Conservation (phyloP, 2,113 vertebrate species). For the Progne subis region DNA sequence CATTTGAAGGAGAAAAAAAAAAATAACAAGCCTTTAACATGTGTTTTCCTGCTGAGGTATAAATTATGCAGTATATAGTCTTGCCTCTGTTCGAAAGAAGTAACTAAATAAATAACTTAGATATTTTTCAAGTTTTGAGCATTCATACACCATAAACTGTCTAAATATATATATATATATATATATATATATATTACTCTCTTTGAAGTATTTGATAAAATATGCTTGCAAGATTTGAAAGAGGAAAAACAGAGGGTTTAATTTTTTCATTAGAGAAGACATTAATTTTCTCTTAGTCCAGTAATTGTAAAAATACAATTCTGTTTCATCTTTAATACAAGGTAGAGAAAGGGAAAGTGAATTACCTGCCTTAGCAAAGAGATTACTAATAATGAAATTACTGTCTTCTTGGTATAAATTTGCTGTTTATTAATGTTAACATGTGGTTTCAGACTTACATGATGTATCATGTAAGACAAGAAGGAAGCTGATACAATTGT, state of each 20-base stretch:
- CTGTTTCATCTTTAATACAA: conserved; percentile 53
- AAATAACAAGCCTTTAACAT: neutral
- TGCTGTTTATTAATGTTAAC: conserved; percentile 13
- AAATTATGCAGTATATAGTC: neutral
- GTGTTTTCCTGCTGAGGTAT: neutral
- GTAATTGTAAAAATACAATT: conserved; percentile 48
- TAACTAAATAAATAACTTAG: conserved; percentile 14
- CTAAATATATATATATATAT: neutral
- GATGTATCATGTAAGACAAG: neutral
- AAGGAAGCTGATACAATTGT: neutral
- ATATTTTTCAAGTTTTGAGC: neutral
- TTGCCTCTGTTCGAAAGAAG: neutral
- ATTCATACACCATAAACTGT: neutral
- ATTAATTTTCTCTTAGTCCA: conserved; percentile 23
- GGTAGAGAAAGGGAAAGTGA: neutral
- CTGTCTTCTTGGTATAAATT: conserved; percentile 26
- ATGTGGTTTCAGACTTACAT: conserved; percentile 13
- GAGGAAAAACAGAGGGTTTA: neutral
- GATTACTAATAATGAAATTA: conserved; percentile 22
- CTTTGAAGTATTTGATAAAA: conserved; percentile 14
- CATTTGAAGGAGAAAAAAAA: neutral
- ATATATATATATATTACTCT: neutral
- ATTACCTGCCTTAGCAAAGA: conserved; percentile 7
- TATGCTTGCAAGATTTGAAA: conserved; percentile 8
- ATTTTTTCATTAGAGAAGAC: neutral